These are phyloP conservation scores for Gymnarchus niloticus DNA, from an alignment of 2,113 vertebrate species.

Conservation along the genomic window DNA sequence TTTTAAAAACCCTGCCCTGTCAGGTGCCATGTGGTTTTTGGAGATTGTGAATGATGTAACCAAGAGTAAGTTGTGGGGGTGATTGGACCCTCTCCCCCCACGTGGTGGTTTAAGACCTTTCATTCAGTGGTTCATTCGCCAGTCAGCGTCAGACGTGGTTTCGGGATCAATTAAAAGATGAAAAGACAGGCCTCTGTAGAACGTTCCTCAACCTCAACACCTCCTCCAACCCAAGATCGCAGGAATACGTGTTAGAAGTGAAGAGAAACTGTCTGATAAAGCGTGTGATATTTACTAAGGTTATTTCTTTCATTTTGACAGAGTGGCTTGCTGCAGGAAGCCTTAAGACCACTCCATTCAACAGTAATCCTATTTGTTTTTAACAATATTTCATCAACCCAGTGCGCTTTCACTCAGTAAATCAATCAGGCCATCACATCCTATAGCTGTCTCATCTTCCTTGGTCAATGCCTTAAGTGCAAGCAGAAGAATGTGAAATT, in stretches of 20 bases:
- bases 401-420: neutral
- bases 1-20: slow-evolving; percentile 5
- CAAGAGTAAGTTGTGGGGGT: slow-evolving; percentile 35
- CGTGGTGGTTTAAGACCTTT: neutral
- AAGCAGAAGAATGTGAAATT: neutral
- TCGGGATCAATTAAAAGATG: slow-evolving; percentile 20
- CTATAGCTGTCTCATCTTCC: neutral
- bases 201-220: slow-evolving; percentile 9
- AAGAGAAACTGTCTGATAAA: slow-evolving; percentile 4
- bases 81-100: neutral
- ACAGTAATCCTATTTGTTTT: neutral
- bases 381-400: slow-evolving; percentile 13
- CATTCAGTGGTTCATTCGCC: slow-evolving; percentile 24
- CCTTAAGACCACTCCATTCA: neutral
- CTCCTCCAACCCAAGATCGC: neutral
- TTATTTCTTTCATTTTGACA: slow-evolving; percentile 2
- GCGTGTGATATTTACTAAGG: slow-evolving; percentile 1
- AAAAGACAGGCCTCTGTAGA: slow-evolving; percentile 20
- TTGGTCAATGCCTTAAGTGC: neutral
- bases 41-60: slow-evolving; percentile 53
- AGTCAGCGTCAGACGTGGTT: slow-evolving; percentile 16
- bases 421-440: neutral
- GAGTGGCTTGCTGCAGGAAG: neutral
- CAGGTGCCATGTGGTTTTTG: slow-evolving; percentile 39
- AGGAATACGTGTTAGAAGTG: slow-evolving; percentile 10